phyloP scores from a whole-genome alignment of 1,140 invertebrate species.

The Drosophila gunungcola region DNA sequence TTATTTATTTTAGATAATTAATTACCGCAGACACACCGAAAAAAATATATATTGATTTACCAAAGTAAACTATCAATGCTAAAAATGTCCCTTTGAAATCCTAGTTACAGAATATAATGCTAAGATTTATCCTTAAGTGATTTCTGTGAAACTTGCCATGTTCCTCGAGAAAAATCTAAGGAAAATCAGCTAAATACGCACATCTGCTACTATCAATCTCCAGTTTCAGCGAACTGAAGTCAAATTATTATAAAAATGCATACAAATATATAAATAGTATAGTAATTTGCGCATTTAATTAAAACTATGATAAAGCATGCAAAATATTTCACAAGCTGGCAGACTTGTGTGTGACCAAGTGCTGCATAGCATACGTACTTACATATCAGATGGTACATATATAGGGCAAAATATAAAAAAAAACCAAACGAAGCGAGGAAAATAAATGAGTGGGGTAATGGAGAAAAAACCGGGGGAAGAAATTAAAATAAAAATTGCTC shows the following conservation, averaged over 20 bases:
- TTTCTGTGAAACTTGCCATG: too few species aligned
- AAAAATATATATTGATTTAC: too few species aligned
- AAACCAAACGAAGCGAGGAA: constrained; percentile 37
- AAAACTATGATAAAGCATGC: constrained; percentile 80
- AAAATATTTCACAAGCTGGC: constrained; percentile 71
- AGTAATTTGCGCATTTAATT: constrained; percentile 80
- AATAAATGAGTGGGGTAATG: constrained; percentile 48
- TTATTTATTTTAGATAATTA: too few species aligned
- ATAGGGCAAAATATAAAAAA: constrained; percentile 9
- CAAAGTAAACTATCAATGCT: too few species aligned
- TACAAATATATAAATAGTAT: constrained; percentile 66
- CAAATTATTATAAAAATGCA: constrained; percentile 3
- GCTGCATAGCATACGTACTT: constrained; percentile 6
- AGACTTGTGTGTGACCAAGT: constrained; percentile 39
- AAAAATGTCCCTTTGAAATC: too few species aligned
- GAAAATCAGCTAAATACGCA: neutral
- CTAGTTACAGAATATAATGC: too few species aligned
- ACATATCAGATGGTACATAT: constrained; percentile 30
- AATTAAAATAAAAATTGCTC: constrained; percentile 83
- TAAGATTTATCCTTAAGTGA: too few species aligned
- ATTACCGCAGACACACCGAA: too few species aligned
- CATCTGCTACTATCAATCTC: constrained; percentile 1
- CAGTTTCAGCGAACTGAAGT: neutral
- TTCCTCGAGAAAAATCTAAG: neutral
- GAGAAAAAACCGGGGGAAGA: constrained; percentile 43